Evolutionary conservation across 2,113 vertebrate species (phyloP), one percentile per base, ranked within the genome.

Genomic region (Lophochroa leadbeateri): DNA sequence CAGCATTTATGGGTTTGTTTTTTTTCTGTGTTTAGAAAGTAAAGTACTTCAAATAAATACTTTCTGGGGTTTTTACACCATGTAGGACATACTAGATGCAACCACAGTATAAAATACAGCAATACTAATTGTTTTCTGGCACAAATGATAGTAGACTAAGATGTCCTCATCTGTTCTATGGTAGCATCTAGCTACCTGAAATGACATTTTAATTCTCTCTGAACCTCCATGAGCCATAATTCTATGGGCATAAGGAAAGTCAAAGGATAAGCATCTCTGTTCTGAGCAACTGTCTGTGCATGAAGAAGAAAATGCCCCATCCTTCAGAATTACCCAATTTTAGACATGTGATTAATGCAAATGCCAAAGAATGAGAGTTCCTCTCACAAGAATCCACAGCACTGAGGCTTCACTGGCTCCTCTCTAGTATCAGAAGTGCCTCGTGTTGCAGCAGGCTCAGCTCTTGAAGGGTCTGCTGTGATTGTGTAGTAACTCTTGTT

Each of bases 51-150:
- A 85, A 60, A 55, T 7, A 69, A 76, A 65, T 44, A 7, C 10
- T 81, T 23, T 12, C 11, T 57, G n/a, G 1, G 0, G 0, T 0
- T 4, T 85, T 58, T 70, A 76, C 37, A 60, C 41, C 2, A 1
- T 7, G 8, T 25, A 78, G 43, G 69, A 55, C 39, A 64, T 18
- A 63, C 9, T 55, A 58, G 39, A 84, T 82, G 44, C 8, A 79
- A 47, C 78, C 17, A 43, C 49, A 39, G 17, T 33, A 58, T 37
- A 81, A 83, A 92, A 79, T 24, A 44, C 8, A 82, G 47, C 41
- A 70, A 37, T 50, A 75, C 8, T 58, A 52, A n/a, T 69, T 84
- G 43, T 79, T 31, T 76, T 65, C 81, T 82, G 21, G 65, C 65
- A 91, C 35, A 87, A 43, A 86, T 21, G 60, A 21, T 8, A 74